Conservation (phyloP, 1,140 invertebrate genomes). For the Drosophila hydei region DNA sequence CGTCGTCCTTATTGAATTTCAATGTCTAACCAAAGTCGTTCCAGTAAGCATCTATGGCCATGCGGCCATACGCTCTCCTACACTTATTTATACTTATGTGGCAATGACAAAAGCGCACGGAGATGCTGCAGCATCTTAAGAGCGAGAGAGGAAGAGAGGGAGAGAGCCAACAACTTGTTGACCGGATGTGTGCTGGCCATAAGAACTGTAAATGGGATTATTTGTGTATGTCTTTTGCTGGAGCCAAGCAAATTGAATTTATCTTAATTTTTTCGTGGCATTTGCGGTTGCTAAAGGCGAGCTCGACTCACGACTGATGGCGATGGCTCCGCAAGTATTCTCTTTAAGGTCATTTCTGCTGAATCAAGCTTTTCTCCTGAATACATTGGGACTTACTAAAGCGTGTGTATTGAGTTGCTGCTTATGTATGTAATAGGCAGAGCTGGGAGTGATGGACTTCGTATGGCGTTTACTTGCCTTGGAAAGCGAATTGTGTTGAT, state of each 20-base stretch:
- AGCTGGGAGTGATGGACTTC: too few relatives aligned
- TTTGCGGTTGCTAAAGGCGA: conserved; percentile 20
- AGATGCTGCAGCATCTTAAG: conserved; percentile 38
- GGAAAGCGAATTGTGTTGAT: too few relatives aligned
- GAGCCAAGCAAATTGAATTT: conserved; percentile 47
- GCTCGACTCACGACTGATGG: conserved; percentile 5
- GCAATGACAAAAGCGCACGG: conserved; percentile 66
- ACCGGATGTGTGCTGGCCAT: conserved; percentile 72
- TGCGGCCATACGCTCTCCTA: conserved; percentile 34
- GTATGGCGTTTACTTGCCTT: too few relatives aligned
- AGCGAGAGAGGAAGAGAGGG: background rate
- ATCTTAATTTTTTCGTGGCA: conserved; percentile 47
- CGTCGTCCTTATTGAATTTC: conserved; percentile 81
- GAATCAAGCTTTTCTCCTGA: conserved; percentile 6
- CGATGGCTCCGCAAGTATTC: background rate
- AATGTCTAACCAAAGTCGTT: conserved; percentile 53
- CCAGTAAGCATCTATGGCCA: conserved; percentile 21
- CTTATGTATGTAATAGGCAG: too few relatives aligned
- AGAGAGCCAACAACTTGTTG: conserved; percentile 68
- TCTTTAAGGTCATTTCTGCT: conserved; percentile 25
- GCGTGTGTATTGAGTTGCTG: too few relatives aligned
- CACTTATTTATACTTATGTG: conserved; percentile 49
- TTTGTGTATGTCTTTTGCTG: conserved; percentile 49
- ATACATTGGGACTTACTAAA: too few relatives aligned
- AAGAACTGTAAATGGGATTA: conserved; percentile 79